Evolutionary conservation across 2,113 vertebrate species (phyloP).

Genomic region (Lynx canadensis): DNA sequence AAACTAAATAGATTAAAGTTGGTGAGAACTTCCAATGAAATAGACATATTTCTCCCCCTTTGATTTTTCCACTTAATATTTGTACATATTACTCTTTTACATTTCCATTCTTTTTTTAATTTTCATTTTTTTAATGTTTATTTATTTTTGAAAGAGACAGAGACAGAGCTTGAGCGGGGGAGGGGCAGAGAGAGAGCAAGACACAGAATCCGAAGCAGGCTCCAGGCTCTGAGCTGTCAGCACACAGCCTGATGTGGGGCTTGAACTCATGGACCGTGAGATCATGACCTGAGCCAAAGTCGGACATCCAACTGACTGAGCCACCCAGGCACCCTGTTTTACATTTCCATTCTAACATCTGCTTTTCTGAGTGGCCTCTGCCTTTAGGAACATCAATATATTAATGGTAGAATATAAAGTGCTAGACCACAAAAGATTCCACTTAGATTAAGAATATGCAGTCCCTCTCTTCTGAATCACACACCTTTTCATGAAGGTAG

Average conservation of each 20-base stretch:
- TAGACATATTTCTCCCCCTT: background rate
- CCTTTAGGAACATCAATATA: background rate
- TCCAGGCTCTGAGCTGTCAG: too few relatives aligned
- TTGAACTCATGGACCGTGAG: too few relatives aligned
- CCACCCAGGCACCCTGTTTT: background rate
- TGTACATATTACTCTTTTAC: background rate
- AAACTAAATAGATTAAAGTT: constrained; percentile 32
- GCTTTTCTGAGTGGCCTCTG: background rate
- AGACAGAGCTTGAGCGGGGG: too few relatives aligned
- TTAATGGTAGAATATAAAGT: constrained; percentile 8
- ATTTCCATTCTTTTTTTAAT: background rate
- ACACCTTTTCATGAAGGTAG: background rate
- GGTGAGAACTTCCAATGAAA: background rate
- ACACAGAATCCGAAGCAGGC: too few relatives aligned
- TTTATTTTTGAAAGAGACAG: too few relatives aligned
- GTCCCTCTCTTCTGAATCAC: background rate
- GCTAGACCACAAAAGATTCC: background rate
- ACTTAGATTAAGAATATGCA: background rate
- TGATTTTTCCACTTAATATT: background rate
- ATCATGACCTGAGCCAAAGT: too few relatives aligned
- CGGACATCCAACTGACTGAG: too few relatives aligned
- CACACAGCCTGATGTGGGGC: too few relatives aligned
- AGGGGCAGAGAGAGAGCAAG: too few relatives aligned
- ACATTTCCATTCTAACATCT: background rate
- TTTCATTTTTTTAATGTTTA: too few relatives aligned